Conservation (phyloP, 2,797 vertebrate species). For the Percopsis omiscomaycus region DNA sequence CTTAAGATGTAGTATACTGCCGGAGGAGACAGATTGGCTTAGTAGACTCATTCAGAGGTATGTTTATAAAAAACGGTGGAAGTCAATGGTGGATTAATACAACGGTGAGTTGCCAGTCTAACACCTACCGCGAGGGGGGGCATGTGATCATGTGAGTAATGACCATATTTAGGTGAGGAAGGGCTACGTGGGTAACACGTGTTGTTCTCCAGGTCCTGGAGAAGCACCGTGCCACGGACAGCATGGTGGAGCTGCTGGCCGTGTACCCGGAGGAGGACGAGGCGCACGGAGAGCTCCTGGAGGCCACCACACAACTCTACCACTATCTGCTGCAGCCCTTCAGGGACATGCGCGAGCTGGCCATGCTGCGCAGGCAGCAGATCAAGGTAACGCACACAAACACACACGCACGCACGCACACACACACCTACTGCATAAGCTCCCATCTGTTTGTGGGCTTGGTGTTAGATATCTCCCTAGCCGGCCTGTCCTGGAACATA, state of each 20-base stretch:
- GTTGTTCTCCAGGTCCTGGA: conserved; percentile 83
- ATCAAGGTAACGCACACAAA: conserved; percentile 87
- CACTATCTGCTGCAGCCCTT: conserved; percentile 97
- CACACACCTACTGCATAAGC: conserved; percentile 8
- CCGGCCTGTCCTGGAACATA: conserved; percentile 32
- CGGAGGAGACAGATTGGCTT: too few species aligned
- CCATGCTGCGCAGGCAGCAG: conserved; percentile 94
- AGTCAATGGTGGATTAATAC: too few species aligned
- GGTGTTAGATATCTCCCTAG: conserved; percentile 48
- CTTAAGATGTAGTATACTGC: too few species aligned
- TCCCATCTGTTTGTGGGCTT: conserved; percentile 58
- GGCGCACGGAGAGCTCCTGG: conserved; percentile 86
- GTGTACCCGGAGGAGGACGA: conserved; percentile 93
- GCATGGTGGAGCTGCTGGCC: conserved; percentile 94
- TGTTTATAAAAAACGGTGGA: too few species aligned
- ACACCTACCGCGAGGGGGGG: too few species aligned
- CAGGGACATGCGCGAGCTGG: conserved; percentile 96
- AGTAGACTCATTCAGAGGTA: too few species aligned
- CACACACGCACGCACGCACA: conserved; percentile 9
- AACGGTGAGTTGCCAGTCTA: too few species aligned
- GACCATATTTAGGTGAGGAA: too few species aligned
- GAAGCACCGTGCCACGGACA: conserved; percentile 89
- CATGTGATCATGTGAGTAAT: too few species aligned
- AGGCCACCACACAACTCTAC: conserved; percentile 93
- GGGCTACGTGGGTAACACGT: background rate